Evolutionary conservation across 2,888 invertebrate species (phyloP), one percentile per base, ranked within the genome.

Genomic region (Orchestes rusci): DNA sequence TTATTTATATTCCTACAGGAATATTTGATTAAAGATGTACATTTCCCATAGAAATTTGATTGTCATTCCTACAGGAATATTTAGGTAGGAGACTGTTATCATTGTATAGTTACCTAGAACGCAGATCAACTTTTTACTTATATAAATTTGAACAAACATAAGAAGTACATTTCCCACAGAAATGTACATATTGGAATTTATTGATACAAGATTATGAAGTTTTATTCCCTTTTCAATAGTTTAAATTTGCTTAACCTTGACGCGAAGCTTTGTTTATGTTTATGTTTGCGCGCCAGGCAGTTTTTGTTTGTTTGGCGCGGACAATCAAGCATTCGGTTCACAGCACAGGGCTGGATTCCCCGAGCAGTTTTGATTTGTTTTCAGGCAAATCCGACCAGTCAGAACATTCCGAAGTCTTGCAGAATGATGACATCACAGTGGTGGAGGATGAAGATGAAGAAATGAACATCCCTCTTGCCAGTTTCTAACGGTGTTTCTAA

Each of bases 341-440:
- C 10, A 23, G n/a, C 23, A 23, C 7, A 10, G 23, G 23, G 10
- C 10, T 10, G 23, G 23, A 23, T 23, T 23, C 10, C 5, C 23
- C 10, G 23, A 23, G 23, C 10, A 5, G 23, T 23, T 23, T 10
- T 10, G 10, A 7, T 23, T 23, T 23, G 23, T 10, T 23, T 23
- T 23, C 23, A 23, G 23, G 23, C 10, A 10, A 23, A 23, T 23
- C 23, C 10, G 23, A 23, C 10, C 23, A 38, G 4, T 38, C 39
- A 29, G 39, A 38, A 36, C 39, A 38, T 29, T 38, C 39, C 13
- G 39, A 38, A 38, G 39, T n/a, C n/a, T n/a, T n/a, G n/a, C n/a
- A n/a, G n/a, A n/a, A n/a, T n/a, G n/a, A n/a, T n/a, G n/a, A n/a
- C n/a, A n/a, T n/a, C n/a, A n/a, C n/a, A n/a, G n/a, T n/a, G n/a